Base-by-base conservation (phyloP, 2,113 vertebrate genomes). In the Dissostichus mawsoni region DNA sequence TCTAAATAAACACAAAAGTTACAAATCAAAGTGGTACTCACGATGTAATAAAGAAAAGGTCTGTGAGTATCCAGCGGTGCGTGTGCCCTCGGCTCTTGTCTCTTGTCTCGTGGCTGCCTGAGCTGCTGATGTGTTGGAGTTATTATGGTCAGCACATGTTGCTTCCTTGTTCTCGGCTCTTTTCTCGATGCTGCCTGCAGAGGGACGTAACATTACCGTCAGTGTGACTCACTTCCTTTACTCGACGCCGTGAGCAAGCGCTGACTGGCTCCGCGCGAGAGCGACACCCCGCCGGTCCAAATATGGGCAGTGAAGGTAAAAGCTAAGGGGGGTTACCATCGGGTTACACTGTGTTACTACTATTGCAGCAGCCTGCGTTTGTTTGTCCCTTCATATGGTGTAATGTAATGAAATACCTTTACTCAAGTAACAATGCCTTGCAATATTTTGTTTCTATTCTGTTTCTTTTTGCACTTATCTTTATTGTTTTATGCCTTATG, bases 171-270 rank as follows among this genome's bases (percentile, higher is more conserved):
- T 92, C 90, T 87, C 64, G 18, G 36, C 47, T 41, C 74, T 10
- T 4, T 9, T 75, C 45, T 62, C 44, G 76, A 4, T 12, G 41
- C 63, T 79, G 74, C 80, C 29, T 69, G 88, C 77, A 79, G 69
- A 18, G 17, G 56, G 64, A 85, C 83, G 87, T 79, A 86, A 84
- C 81, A 48, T 94, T 94, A 88, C 92, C 89, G 89, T 92, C 85
- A 93, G 73, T 4, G 84, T 95, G 94, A 96, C 90, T 95, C 94
- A 95, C 93, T 96, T 95, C 93, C 94, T 88, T 58, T 64, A 67
- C 78, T 83, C 80, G 41, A 23, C 18, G 12, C 4, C 3, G 65
- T 82, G 81, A 89, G 69, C 80, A 76, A 74, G 48, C 16, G n/a
- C 58, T 86, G 81, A 87, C 75, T 73, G 79, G 74, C 45, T 20